A percentile compares a stretch with the other conserved stretches of the same genome.
phyloP scores from a whole-genome alignment of 1,140 invertebrate genomes.

The Ceratosolen solmsi region DNA sequence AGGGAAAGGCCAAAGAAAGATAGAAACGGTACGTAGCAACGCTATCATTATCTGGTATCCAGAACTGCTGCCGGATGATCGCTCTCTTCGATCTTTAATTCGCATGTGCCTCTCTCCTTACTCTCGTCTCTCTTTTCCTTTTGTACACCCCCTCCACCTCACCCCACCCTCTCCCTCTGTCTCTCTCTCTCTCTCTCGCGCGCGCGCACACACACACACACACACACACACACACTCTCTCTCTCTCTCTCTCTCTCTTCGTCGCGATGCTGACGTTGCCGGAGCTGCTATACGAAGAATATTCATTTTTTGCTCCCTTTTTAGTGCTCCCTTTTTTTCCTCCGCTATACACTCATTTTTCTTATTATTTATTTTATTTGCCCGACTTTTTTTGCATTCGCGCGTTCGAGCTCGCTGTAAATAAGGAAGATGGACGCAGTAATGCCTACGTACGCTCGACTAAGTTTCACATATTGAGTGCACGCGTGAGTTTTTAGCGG shows the following conservation, averaged over 20 bases:
- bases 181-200: too few relatives aligned
- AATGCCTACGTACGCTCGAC: slow-evolving; percentile 41
- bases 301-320: slow-evolving; percentile 14
- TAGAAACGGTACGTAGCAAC: slow-evolving; percentile 52
- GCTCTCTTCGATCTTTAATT: slow-evolving; percentile 54
- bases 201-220: background rate
- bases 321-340: background rate
- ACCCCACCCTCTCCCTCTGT: background rate
- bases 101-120: slow-evolving; percentile 33
- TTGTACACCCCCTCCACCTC: background rate
- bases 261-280: background rate
- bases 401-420: slow-evolving; percentile 1
- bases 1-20: slow-evolving; percentile 32
- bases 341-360: slow-evolving; percentile 28
- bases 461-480: slow-evolving; percentile 47
- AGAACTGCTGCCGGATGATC: slow-evolving; percentile 50
- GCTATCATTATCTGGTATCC: slow-evolving; percentile 53
- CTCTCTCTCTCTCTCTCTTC: background rate
- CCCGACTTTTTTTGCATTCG: slow-evolving; percentile 34
- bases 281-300: background rate
- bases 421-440: slow-evolving; percentile 19
- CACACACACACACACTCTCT: background rate
- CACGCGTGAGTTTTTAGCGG: slow-evolving; percentile 24
- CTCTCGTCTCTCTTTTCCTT: background rate
- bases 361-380: slow-evolving; percentile 46